Evolutionary conservation across 2,797 vertebrate species (phyloP).

Genomic region (Manis crassicaudata): DNA sequence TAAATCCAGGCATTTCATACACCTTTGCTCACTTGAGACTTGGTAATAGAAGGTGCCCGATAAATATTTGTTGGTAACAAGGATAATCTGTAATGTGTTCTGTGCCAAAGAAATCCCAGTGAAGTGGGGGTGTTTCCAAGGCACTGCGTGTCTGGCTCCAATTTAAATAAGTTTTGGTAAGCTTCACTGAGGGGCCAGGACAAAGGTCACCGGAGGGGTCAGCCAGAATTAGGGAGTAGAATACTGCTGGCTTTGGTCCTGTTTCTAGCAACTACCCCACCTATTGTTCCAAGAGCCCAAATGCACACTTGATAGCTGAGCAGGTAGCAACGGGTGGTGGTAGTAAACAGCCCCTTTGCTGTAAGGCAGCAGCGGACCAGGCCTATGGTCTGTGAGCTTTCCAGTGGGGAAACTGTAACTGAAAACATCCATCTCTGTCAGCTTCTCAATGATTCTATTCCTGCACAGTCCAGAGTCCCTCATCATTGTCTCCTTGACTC

Average conservation of each 20-base stretch:
- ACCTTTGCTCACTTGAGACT: not conserved
- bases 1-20: not conserved
- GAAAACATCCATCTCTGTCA: conserved; percentile 51
- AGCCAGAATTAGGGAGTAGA: conserved; percentile 67
- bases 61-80: conserved; percentile 29
- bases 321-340: not conserved
- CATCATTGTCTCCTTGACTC: not conserved
- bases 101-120: conserved; percentile 54
- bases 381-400: conserved; percentile 64
- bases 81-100: conserved; percentile 3
- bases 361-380: not conserved
- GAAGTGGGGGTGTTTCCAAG: conserved; percentile 49
- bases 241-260: conserved; percentile 60
- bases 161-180: conserved; percentile 59
- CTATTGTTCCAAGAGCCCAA: conserved; percentile 66
- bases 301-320: conserved; percentile 35
- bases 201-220: conserved; percentile 60
- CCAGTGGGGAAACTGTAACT: conserved; percentile 66
- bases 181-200: conserved; percentile 64
- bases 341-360: conserved; percentile 70
- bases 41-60: conserved; percentile 9
- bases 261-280: conserved; percentile 56
- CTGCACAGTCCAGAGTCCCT: not conserved
- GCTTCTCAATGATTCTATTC: not conserved
- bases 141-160: conserved; percentile 14